Evolutionary conservation across 2,797 vertebrate species (phyloP).

Genomic region (Sus cebifrons): DNA sequence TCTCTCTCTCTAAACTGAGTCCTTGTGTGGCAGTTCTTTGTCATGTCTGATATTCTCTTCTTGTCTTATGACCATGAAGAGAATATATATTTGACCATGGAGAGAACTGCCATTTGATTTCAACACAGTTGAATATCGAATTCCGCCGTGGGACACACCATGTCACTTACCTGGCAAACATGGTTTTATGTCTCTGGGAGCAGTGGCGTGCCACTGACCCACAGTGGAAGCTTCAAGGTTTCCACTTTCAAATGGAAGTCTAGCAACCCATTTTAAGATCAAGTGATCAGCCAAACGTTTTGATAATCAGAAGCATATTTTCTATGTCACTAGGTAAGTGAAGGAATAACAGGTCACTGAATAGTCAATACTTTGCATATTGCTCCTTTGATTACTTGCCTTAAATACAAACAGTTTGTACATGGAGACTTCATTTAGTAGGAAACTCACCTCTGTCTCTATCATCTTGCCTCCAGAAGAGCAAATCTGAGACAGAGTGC

Average conservation of each 20-base stretch:
- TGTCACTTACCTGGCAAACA: background rate
- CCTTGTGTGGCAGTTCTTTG: background rate
- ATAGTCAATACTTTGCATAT: slow-evolving; percentile 52
- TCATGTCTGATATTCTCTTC: background rate
- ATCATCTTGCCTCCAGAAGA: slow-evolving; percentile 7
- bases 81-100: background rate
- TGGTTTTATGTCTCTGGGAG: background rate
- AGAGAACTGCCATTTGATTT: background rate
- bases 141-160: background rate
- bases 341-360: background rate
- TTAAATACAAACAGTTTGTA: slow-evolving; percentile 55
- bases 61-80: background rate
- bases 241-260: background rate
- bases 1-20: background rate
- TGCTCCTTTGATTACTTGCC: background rate
- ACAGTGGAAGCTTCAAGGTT: background rate
- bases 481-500: slow-evolving; percentile 9
- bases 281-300: background rate
- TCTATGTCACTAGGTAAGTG: slow-evolving; percentile 1
- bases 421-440: background rate
- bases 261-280: background rate
- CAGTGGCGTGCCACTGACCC: background rate
- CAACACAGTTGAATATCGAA: background rate
- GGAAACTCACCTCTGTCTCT: slow-evolving; percentile 64
- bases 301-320: slow-evolving; percentile 28